Evolutionary conservation across 1,140 invertebrate genomes (phyloP).

Genomic region (Uloborus diversus): DNA sequence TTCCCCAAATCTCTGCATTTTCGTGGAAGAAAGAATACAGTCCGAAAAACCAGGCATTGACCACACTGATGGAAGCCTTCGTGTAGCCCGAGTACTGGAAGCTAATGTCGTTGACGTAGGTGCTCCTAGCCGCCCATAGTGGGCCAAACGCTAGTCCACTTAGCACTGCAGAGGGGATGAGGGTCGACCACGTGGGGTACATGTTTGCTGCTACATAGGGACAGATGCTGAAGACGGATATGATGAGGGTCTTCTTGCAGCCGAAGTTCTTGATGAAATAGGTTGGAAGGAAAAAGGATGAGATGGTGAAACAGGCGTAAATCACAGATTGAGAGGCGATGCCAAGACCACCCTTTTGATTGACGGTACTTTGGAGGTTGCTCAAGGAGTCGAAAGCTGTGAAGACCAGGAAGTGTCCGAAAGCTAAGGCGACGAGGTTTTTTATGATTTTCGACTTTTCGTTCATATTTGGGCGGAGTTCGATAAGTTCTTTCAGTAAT

Average conservation of each 20-base stretch:
- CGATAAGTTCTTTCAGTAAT: too few relatives aligned
- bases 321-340: conserved; percentile 59
- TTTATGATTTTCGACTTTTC: conserved; percentile 73
- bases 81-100: conserved; percentile 12
- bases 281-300: conserved; percentile 57
- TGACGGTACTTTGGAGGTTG: conserved; percentile 56
- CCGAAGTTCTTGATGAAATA: conserved; percentile 61
- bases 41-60: conserved; percentile 74
- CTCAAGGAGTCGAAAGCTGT: conserved; percentile 50
- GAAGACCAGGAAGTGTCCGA: conserved; percentile 76
- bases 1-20: conserved; percentile 45
- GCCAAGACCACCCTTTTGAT: conserved; percentile 42
- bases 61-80: conserved; percentile 1
- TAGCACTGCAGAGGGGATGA: conserved; percentile 66
- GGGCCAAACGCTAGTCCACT: conserved; percentile 68
- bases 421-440: conserved; percentile 84
- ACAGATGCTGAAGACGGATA: conserved; percentile 64
- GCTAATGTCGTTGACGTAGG: conserved; percentile 69
- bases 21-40: conserved; percentile 45
- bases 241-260: conserved; percentile 66
- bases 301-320: conserved; percentile 62
- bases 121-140: conserved; percentile 70
- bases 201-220: conserved; percentile 67
- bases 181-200: conserved; percentile 60
- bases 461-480: background rate